Percentiles rank a stretch among this genome's conserved stretches.
These are phyloP conservation scores for Drosophila anceps DNA, from an alignment of 2,888 invertebrate genomes.

Conservation along the genomic window DNA sequence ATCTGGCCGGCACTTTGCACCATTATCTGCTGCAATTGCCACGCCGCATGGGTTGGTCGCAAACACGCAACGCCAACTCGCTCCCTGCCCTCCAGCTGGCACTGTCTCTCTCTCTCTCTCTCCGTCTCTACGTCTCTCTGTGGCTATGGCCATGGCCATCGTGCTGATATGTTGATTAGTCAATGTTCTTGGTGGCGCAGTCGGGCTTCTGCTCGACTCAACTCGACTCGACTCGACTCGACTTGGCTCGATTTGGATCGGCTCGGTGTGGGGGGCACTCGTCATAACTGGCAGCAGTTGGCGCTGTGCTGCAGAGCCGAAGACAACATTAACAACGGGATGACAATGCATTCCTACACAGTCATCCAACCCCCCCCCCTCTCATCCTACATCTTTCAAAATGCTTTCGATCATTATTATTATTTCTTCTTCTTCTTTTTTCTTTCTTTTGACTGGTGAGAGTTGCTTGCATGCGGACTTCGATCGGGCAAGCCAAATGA, in stretches of 20 bases:
- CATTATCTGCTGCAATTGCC: slow-evolving; percentile 74
- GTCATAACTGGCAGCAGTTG: slow-evolving; percentile 59
- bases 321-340: slow-evolving; percentile 65
- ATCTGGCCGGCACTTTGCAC: slow-evolving; percentile 71
- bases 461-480: slow-evolving; percentile 29
- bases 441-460: slow-evolving; percentile 1
- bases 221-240: slow-evolving; percentile 1
- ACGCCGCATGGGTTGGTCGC: slow-evolving; percentile 67
- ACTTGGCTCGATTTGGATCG: slow-evolving; percentile 9
- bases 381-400: neutral
- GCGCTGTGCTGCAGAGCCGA: slow-evolving; percentile 44
- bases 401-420: slow-evolving; percentile 46
- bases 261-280: slow-evolving; percentile 40
- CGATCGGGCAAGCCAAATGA: slow-evolving; percentile 2
- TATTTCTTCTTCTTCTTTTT: slow-evolving; percentile 5
- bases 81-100: slow-evolving; percentile 18
- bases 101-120: neutral
- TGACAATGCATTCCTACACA: slow-evolving; percentile 57
- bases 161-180: slow-evolving; percentile 79
- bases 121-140: neutral
- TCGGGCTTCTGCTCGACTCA: slow-evolving; percentile 20
- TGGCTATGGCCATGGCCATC: slow-evolving; percentile 33
- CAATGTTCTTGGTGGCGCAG: slow-evolving; percentile 56
- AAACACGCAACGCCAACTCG: slow-evolving; percentile 55
- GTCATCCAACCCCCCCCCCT: neutral